Evolutionary conservation across 2,888 invertebrate species (phyloP), one percentile per base, ranked within the genome.

Genomic region (Leptarthrus brevirostris): DNA sequence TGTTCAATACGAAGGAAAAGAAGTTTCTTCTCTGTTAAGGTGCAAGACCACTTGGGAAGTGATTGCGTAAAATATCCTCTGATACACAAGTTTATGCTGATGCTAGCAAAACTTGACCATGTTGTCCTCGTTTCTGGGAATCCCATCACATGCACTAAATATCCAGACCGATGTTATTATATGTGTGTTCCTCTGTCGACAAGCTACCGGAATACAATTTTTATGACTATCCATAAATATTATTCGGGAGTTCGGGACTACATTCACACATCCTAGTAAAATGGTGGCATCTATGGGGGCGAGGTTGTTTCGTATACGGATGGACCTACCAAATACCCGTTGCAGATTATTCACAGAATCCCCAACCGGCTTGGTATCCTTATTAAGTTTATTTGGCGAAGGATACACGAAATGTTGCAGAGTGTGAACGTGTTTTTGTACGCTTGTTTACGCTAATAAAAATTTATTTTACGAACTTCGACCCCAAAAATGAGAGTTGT

Each of bases 391-490:
- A 61, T 61, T 61, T 61, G 10, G 36, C n/a, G 36, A 16, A 36
- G 61, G 61, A 61, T 40, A 34, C n/a, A 30, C 8, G 61, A 18
- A 3, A 34, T 18, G 20, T 18, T 40, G 20, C 26, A 20, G 8
- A 14, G 34, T 61, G 58, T 2, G 34, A 34, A 61, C 18, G 58
- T 20, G 14, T 61, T 18, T 34, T 16, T 40, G 61, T 16, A 40
- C 22, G 61, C 30, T 40, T 36, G 40, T 61, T 61, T 61, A 61
- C 61, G 34, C 36, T 36, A 61, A 61, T 61, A 61, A 61, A 61
- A 61, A 61, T 61, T 61, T 61, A 61, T 61, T 61, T 61, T 61
- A 61, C 61, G 61, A 61, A 61, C 61, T 40, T 40, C 36, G 18
- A 61, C 61, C 40, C 61, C 36, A 5, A 36, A 61, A 61, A 61